Evolutionary conservation across 2,113 vertebrate genomes (phyloP).

Genomic region (Trematomus loennbergii): DNA sequence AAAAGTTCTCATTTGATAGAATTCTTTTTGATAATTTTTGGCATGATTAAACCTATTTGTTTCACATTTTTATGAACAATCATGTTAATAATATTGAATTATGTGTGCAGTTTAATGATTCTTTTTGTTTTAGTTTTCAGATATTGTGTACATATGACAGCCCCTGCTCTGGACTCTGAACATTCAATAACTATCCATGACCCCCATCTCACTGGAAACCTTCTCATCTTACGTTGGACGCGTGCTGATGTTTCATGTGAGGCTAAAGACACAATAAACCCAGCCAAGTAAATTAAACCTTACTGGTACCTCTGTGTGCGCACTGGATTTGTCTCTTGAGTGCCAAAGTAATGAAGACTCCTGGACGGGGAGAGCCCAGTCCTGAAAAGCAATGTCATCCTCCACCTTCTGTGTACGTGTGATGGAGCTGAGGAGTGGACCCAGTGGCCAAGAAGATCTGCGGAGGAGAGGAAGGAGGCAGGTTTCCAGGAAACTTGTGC

Average conservation of each 20-base stretch:
- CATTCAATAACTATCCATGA: conserved; percentile 39
- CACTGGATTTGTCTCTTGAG: conserved; percentile 48
- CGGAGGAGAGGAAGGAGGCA: conserved; percentile 61
- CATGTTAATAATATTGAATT: not conserved
- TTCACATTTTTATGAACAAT: not conserved
- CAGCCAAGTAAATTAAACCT: conserved; percentile 33
- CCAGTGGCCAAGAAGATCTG: conserved; percentile 52
- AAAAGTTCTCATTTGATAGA: too few relatives aligned
- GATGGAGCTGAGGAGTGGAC: conserved; percentile 65
- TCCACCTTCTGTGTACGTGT: conserved; percentile 59
- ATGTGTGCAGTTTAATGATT: not conserved
- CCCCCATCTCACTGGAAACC: conserved; percentile 26
- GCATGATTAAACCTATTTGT: too few relatives aligned
- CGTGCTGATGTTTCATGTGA: conserved; percentile 36
- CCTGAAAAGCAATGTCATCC: conserved; percentile 71
- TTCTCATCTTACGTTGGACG: conserved; percentile 23
- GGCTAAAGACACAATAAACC: conserved; percentile 44
- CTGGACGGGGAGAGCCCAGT: conserved; percentile 65
- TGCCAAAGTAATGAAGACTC: conserved; percentile 75
- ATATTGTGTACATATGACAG: conserved; percentile 43
- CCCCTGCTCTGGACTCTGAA: conserved; percentile 21
- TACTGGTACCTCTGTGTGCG: conserved; percentile 6
- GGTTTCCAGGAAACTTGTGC: conserved; percentile 53
- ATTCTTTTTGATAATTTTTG: too few relatives aligned
- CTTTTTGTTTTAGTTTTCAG: conserved; percentile 46